Conservation (phyloP, 2,797 vertebrate genomes). For the Enteromius trimaculatus region DNA sequence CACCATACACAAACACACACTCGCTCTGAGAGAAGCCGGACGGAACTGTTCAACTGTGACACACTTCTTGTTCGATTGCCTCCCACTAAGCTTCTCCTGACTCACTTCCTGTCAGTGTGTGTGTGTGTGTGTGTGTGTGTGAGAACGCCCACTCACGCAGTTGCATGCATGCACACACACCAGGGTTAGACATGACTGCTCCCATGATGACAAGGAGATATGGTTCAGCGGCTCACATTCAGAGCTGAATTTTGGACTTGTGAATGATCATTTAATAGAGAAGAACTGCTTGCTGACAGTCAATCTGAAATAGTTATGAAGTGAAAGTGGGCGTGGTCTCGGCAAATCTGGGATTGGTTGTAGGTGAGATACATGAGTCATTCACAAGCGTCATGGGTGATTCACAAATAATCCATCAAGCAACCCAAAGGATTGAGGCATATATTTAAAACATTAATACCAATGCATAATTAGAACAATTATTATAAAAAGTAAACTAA, state of each 20-base stretch:
- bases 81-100: slow-evolving; percentile 56
- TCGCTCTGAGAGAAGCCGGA: slow-evolving; percentile 37
- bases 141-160: slow-evolving; percentile 22
- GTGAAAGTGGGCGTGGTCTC: neutral
- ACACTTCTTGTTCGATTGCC: slow-evolving; percentile 51
- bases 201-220: slow-evolving; percentile 8
- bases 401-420: neutral
- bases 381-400: neutral
- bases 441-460: neutral
- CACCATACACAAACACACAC: slow-evolving; percentile 35
- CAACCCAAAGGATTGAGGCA: neutral
- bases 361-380: neutral
- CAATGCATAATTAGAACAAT: neutral
- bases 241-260: neutral
- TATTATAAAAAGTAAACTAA: neutral
- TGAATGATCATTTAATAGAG: neutral
- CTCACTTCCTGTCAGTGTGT: slow-evolving; percentile 68
- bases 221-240: neutral
- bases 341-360: neutral
- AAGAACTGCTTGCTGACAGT: neutral
- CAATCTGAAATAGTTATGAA: neutral
- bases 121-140: neutral
- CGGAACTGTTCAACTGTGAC: slow-evolving; percentile 47
- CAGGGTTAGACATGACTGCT: slow-evolving; percentile 1
- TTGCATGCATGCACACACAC: neutral